Conservation (phyloP, 2,797 vertebrate species). For the Mastacembelus armatus region DNA sequence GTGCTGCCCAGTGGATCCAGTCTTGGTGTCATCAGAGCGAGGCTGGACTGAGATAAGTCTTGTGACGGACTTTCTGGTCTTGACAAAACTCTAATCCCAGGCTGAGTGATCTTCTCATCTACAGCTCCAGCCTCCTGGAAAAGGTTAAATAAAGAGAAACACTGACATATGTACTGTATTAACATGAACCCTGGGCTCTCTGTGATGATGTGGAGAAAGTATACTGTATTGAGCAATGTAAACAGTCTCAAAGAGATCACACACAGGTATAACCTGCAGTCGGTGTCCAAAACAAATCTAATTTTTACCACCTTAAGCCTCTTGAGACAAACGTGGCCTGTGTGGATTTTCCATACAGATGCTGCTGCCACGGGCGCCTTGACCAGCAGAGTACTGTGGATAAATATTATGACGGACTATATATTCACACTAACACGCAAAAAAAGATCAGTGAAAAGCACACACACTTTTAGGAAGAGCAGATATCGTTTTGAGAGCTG, state of each 20-base stretch:
- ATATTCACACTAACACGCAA: conserved; percentile 1
- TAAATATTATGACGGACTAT: not conserved
- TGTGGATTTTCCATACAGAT: conserved; percentile 19
- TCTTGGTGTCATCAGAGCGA: conserved; percentile 14
- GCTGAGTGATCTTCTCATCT: conserved; percentile 21
- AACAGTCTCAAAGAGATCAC: conserved; percentile 2
- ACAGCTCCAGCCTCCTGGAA: conserved; percentile 41
- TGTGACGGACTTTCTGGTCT: conserved; percentile 11
- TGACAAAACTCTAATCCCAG: conserved; percentile 26
- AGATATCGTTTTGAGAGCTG: no score
- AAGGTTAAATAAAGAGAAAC: conserved; percentile 19
- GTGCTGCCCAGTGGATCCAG: conserved; percentile 24
- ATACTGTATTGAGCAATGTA: not conserved
- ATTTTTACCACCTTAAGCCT: conserved; percentile 33
- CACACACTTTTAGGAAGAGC: not conserved
- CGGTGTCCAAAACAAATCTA: conserved; percentile 37
- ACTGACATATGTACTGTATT: not conserved
- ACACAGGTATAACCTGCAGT: conserved; percentile 18
- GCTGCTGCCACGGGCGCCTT: conserved; percentile 3
- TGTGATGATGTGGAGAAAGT: not conserved
- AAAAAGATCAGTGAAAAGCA: not conserved
- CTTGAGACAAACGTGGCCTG: not conserved
- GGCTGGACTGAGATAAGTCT: not conserved
- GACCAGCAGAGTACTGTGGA: not conserved
- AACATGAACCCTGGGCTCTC: no score